Evolutionary conservation across 2,797 vertebrate species (phyloP).

Genomic region (Chaenodraco wilsoni): DNA sequence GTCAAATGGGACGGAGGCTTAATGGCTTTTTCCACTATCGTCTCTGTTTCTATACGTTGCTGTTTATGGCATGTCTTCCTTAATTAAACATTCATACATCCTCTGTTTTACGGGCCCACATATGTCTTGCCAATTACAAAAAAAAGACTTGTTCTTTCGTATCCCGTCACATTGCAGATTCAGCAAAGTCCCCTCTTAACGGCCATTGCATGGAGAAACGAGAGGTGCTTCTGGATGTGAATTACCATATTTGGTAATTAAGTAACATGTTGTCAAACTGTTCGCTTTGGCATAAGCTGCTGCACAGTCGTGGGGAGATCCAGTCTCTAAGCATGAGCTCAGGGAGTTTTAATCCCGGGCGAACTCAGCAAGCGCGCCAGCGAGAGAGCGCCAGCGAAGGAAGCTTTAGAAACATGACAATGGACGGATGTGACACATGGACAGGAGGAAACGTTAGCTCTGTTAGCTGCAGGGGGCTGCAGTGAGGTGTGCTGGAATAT

Average conservation of each 20-base stretch:
- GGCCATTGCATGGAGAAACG: neutral
- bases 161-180: constrained; percentile 15
- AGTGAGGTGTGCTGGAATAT: neutral
- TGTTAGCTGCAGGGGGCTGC: constrained; percentile 23
- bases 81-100: constrained; percentile 65
- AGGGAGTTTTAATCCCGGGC: constrained; percentile 71
- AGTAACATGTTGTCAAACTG: constrained; percentile 69
- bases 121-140: constrained; percentile 29
- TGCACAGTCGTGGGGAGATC: constrained; percentile 59
- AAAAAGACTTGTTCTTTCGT: neutral
- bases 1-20: constrained; percentile 76
- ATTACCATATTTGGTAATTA: constrained; percentile 55
- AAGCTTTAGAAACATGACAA: constrained; percentile 53
- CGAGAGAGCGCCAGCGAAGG: constrained; percentile 49
- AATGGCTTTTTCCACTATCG: constrained; percentile 70
- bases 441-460: constrained; percentile 16
- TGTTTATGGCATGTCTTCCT: constrained; percentile 49
- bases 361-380: constrained; percentile 59
- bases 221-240: constrained; percentile 16
- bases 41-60: constrained; percentile 45
- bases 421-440: constrained; percentile 33
- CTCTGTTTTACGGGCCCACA: constrained; percentile 28
- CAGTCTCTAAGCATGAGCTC: constrained; percentile 62
- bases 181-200: constrained; percentile 12
- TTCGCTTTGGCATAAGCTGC: constrained; percentile 57